Percentiles rank a stretch among this genome's conserved stretches.
phyloP scores from a whole-genome alignment of 2,113 vertebrate species.

The Oriolus oriolus region DNA sequence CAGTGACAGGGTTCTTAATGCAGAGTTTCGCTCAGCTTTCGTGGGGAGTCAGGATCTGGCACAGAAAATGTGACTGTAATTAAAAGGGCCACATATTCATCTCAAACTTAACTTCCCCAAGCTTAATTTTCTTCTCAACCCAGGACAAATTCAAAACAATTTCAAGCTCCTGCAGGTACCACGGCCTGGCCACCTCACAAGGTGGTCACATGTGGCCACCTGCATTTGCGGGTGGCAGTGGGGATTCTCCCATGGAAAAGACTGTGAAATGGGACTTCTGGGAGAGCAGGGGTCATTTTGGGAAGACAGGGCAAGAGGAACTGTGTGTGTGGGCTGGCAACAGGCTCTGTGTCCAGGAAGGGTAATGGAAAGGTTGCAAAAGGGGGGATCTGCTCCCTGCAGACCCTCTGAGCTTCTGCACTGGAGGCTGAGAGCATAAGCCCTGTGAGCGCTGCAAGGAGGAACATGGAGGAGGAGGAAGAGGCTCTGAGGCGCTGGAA shows the following conservation, averaged over 20 bases:
- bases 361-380: neutral
- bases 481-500: neutral
- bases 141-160: neutral
- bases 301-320: neutral
- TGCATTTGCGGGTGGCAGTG: neutral
- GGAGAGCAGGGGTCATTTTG: neutral
- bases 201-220: neutral
- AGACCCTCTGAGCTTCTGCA: neutral
- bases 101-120: neutral
- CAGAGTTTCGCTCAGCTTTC: rapidly evolving
- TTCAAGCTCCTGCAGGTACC: neutral
- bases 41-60: neutral
- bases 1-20: neutral
- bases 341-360: neutral
- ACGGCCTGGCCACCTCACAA: neutral
- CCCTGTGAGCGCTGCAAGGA: neutral
- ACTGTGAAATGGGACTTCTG: neutral
- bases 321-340: neutral
- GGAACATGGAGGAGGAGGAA: rapidly evolving
- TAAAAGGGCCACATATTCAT: neutral
- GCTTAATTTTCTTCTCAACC: neutral
- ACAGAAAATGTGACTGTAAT: neutral
- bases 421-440: neutral
- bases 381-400: neutral
- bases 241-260: neutral